Evolutionary conservation across 2,797 vertebrate species (phyloP).

Genomic region (Falco columbarius): DNA sequence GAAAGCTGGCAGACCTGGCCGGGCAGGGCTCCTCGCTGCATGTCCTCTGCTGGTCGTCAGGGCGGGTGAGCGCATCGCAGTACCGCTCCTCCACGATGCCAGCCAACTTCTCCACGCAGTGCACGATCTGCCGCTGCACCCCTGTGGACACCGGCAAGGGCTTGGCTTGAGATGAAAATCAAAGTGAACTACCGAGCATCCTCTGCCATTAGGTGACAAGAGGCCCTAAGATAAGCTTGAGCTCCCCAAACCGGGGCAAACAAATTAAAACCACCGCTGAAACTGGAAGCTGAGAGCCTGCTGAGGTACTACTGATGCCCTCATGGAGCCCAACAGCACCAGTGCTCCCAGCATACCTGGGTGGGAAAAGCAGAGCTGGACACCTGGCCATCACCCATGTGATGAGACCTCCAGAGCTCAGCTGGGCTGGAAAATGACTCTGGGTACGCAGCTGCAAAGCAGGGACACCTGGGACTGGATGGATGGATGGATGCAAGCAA

Average conservation of each 20-base stretch:
- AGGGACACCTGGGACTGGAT: neutral
- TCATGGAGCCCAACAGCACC: accelerated
- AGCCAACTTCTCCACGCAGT: constrained; percentile 85
- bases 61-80: constrained; percentile 83
- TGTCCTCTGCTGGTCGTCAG: constrained; percentile 83
- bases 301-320: accelerated
- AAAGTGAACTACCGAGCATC: accelerated
- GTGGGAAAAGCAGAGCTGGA: neutral
- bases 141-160: constrained; percentile 72
- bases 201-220: neutral
- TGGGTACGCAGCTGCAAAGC: neutral
- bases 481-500: neutral
- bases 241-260: neutral
- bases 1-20: constrained; percentile 73
- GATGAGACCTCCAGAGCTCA: neutral
- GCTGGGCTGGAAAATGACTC: neutral
- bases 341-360: neutral
- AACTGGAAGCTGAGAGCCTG: neutral
- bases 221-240: neutral
- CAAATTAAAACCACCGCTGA: neutral
- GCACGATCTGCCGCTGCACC: constrained; percentile 86
- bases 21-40: constrained; percentile 90
- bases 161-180: accelerated
- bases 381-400: too few species aligned
- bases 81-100: constrained; percentile 87